A percentile compares a stretch with the other conserved stretches of the same genome.
phyloP scores from a whole-genome alignment of 2,888 invertebrate genomes.

The Ametastegia equiseti region DNA sequence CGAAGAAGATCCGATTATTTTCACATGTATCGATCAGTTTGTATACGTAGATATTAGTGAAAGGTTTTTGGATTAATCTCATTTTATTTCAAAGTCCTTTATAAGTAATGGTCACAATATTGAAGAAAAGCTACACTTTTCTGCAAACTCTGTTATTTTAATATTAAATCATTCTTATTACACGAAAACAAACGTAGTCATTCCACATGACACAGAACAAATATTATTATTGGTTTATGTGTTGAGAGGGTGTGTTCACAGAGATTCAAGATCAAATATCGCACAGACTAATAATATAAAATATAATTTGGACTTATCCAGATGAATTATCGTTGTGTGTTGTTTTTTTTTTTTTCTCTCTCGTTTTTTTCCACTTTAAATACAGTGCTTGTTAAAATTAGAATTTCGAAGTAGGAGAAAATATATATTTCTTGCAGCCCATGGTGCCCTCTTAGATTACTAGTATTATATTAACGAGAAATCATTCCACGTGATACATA shows the following conservation, averaged over 20 bases:
- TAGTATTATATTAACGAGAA: slow-evolving; percentile 24
- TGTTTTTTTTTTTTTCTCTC: not conserved
- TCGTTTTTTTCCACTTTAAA: too few species aligned
- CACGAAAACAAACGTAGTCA: slow-evolving; percentile 27
- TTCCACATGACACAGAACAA: slow-evolving; percentile 21
- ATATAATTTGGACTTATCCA: too few species aligned
- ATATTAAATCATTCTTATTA: not conserved
- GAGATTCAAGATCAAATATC: not conserved
- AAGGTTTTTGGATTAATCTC: not conserved
- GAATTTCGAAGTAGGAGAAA: not conserved
- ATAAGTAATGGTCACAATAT: not conserved
- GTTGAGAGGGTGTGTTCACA: not conserved
- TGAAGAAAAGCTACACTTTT: not conserved
- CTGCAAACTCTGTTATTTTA: not conserved
- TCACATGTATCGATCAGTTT: too few species aligned
- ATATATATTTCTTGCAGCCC: slow-evolving; percentile 9
- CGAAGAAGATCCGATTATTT: not conserved
- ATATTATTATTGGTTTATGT: not conserved
- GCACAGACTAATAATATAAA: not conserved
- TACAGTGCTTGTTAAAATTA: too few species aligned
- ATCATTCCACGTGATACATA: slow-evolving; percentile 40
- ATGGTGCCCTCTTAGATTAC: slow-evolving; percentile 11
- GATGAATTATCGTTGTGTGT: too few species aligned
- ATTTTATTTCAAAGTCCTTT: not conserved
- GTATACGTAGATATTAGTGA: not conserved